A percentile compares a stretch with the other conserved stretches of the same genome.
Evolutionary conservation across 2,888 invertebrate species (phyloP).

Genomic region (Microplitis manilae): DNA sequence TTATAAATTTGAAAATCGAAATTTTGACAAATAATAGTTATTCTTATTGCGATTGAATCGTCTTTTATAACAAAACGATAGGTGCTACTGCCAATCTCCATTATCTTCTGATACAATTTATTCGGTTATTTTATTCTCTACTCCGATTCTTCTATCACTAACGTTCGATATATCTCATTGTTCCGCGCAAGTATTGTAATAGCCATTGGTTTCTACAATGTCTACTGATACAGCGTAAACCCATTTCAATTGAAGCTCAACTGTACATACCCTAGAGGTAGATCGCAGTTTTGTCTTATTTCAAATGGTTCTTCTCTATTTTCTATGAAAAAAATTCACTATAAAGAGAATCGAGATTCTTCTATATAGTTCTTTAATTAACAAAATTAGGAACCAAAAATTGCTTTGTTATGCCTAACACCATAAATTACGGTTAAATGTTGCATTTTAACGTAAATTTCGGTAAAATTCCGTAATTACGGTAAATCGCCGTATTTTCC

Average conservation of each 20-base stretch:
- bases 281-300: not conserved
- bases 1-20: too few species aligned
- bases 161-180: constrained; percentile 9
- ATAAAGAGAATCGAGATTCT: too few species aligned
- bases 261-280: constrained; percentile 9
- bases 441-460: too few species aligned
- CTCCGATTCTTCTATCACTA: not conserved
- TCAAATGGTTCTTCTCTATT: not conserved
- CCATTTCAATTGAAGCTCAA: constrained; percentile 25
- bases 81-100: not conserved
- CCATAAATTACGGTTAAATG: too few species aligned
- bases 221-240: constrained; percentile 21
- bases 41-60: too few species aligned
- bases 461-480: too few species aligned
- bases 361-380: too few species aligned
- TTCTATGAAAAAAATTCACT: not conserved
- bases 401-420: too few species aligned
- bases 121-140: not conserved
- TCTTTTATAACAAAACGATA: too few species aligned
- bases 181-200: constrained; percentile 23
- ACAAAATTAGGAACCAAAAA: too few species aligned
- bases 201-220: constrained; percentile 37
- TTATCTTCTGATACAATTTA: not conserved
- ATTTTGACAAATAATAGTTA: too few species aligned
- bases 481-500: too few species aligned